Evolutionary conservation across 2,888 invertebrate genomes (phyloP).

Genomic region (Chloroclysta siterata): DNA sequence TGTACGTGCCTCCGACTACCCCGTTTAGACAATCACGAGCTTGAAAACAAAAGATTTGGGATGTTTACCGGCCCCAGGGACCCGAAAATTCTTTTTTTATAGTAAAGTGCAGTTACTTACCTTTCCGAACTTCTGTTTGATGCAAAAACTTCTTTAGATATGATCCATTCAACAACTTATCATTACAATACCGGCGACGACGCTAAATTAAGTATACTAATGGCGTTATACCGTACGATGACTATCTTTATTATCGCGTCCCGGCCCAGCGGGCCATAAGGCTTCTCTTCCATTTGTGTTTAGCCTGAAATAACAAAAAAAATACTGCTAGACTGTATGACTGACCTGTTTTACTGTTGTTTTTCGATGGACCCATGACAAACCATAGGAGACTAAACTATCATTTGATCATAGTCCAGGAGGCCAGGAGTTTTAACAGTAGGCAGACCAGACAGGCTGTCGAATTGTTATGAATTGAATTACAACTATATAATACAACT

Average conservation of each 20-base stretch:
- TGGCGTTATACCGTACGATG: conserved; percentile 62
- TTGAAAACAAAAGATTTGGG: background rate
- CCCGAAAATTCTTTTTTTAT: background rate
- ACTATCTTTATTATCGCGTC: conserved; percentile 55
- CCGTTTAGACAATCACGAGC: too few relatives aligned
- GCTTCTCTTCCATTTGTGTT: conserved; percentile 32
- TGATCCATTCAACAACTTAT: conserved; percentile 6
- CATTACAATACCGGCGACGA: conserved; percentile 26
- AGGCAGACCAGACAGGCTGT: too few relatives aligned
- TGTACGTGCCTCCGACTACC: background rate
- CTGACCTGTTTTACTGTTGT: too few relatives aligned
- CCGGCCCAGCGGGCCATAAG: conserved; percentile 34
- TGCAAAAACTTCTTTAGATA: background rate
- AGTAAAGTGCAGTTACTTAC: conserved; percentile 6
- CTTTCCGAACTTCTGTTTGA: background rate
- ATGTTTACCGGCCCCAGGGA: background rate
- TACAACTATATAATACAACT: too few relatives aligned
- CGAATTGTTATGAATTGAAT: too few relatives aligned
- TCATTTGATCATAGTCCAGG: too few relatives aligned
- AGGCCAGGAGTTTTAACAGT: too few relatives aligned
- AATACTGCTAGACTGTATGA: too few relatives aligned
- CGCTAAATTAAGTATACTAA: conserved; percentile 63
- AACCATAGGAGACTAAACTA: too few relatives aligned
- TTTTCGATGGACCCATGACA: too few relatives aligned
- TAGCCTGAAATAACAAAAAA: conserved; percentile 48